Base-by-base conservation (phyloP, 2,113 vertebrate genomes). In the Malurus cyaneus region DNA sequence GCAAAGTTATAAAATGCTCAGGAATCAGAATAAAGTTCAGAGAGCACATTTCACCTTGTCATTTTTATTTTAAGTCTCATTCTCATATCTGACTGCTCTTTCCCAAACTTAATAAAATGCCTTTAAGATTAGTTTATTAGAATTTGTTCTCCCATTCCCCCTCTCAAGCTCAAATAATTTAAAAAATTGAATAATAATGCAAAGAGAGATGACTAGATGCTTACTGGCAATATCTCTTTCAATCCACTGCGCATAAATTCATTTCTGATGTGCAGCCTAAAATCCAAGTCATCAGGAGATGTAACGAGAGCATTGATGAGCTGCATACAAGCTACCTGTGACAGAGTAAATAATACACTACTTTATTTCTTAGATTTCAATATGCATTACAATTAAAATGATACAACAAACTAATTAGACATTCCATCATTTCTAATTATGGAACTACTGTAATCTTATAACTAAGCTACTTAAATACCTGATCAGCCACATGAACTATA, bases 221-320 rank as follows among this genome's bases (percentile, higher is more conserved):
- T 99, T 99, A 99, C 99, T 96, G 98, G 99, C 96, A 99, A 96
- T 97, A 99, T 98, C 94, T 99, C 98, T 98, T 98, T 99, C 96
- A 99, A 98, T 97, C 99, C 99, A 95, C 98, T 99, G 93, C 99
- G 99, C 98, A 99, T 99, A 98, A 99, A 99, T 98, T 99, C 99
- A 98, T 99, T 99, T 98, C 99, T 99, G 97, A 99, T 98, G 96
- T 99, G 99, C 94, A 99, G 98, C 96, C 99, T 98, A 96, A 99
- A 98, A 98, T 99, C 99, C 98, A 99, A 96, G 96, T 99, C 99
- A 97, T 99, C 99, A 91, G 99, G 99, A 97, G 99, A 99, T 47
- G 99, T 99, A 97, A 99, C 98, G 5, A 99, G 98, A 77, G 99
- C 99, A 97, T 99, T 99, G 98, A 99, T 99, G 95, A 99, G 98